Base-by-base conservation (phyloP, 2,113 vertebrate species). In the Notothenia rossii region DNA sequence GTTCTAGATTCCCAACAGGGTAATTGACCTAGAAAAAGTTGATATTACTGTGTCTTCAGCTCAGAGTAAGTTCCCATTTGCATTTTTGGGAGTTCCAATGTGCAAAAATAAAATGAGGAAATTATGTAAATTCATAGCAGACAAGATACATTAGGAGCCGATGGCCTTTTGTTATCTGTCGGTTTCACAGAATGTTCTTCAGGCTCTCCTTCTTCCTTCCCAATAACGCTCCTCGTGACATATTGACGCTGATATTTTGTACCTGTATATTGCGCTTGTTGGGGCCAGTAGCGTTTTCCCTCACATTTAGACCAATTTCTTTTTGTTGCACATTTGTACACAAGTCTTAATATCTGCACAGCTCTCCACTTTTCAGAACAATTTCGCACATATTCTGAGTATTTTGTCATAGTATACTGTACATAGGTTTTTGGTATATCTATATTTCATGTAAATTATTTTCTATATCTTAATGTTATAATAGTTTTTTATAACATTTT, bases 101-200 rank as follows among this genome's bases (percentile, higher is more conserved):
- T 82, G 65, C 58, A 79, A 91, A 29, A 86, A 53, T 67, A 65
- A 85, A 87, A 81, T 8, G 56, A 70, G 73, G 36, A 80, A 88
- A 79, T 90, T 81, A 86, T 83, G 76, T 70, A 77, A 86, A 90
- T 86, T 55, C 59, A 71, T 18, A 17, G 50, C n/a, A 85, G 67
- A 81, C 18, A 36, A 85, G 86, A 83, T 73, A 40, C 68, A 77
- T 85, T 61, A 55, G 29, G 58, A 75, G 74, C 81, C 43, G 5
- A 36, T 75, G 72, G 75, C 69, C 71, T 81, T 83, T 88, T 72
- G 73, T 75, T 77, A 77, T 79, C 58, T 63, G 73, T 76, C 69
- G 72, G 74, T 63, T 70, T 51, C 55, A 17, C 77, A 81, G 55
- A 75, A 58, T 74, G 60, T 43, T 78, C 59, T n/a, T 68, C 51